Evolutionary conservation across 2,113 vertebrate species (phyloP).

Genomic region (Ploceus nigricollis): DNA sequence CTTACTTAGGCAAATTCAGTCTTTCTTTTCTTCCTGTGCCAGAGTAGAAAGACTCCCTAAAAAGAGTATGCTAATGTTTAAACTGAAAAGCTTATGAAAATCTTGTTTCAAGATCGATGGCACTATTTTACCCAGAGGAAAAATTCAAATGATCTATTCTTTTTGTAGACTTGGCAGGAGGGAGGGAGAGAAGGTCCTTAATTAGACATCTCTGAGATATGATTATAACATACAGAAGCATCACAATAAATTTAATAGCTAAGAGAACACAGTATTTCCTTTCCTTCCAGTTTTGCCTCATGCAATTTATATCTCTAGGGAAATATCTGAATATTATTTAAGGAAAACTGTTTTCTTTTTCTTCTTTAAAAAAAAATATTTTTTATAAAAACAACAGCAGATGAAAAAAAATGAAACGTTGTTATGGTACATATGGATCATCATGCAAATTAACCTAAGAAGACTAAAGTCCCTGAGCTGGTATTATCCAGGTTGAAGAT

Average conservation of each 20-base stretch:
- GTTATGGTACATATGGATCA: background rate
- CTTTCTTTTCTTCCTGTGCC: background rate
- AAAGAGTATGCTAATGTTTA: background rate
- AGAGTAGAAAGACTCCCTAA: background rate
- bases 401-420: background rate
- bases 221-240: background rate
- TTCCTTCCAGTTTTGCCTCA: background rate
- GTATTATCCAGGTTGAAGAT: conserved; percentile 4
- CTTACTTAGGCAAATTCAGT: background rate
- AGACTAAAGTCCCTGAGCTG: conserved; percentile 14
- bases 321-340: background rate
- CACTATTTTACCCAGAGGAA: background rate
- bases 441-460: conserved; percentile 41
- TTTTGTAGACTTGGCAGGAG: background rate
- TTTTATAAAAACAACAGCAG: background rate
- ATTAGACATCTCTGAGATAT: background rate
- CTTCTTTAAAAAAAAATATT: background rate
- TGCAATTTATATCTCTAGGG: background rate
- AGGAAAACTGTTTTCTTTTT: background rate
- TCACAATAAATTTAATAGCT: background rate
- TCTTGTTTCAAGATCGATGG: background rate
- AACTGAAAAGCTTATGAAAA: background rate
- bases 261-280: background rate
- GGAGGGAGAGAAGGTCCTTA: background rate
- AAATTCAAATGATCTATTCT: background rate